phyloP scores from a whole-genome alignment of 1,140 invertebrate genomes.

The Hestina assimilis region DNA sequence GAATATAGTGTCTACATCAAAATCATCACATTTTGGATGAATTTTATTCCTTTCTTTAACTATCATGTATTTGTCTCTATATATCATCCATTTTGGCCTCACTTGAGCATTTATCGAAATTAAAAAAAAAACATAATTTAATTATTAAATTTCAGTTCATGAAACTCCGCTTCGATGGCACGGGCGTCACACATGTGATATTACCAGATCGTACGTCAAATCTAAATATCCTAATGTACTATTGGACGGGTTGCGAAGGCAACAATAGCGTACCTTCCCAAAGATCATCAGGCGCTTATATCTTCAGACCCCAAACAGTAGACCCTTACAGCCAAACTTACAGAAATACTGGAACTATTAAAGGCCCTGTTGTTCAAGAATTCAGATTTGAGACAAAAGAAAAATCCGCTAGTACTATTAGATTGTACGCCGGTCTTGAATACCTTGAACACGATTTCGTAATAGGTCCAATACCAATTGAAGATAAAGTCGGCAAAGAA shows the following conservation, averaged over 20 bases:
- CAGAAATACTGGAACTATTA: slow-evolving; percentile 84
- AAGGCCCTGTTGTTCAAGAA: slow-evolving; percentile 88
- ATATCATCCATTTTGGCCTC: no score
- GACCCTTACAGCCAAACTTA: slow-evolving; percentile 20
- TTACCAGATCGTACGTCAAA: slow-evolving; percentile 22
- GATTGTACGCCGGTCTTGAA: slow-evolving; percentile 82
- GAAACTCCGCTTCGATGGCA: slow-evolving; percentile 36
- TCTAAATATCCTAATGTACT: slow-evolving; percentile 80
- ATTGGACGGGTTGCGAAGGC: slow-evolving; percentile 79
- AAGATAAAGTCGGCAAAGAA: slow-evolving; percentile 89
- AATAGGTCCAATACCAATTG: slow-evolving; percentile 93
- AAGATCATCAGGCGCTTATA: slow-evolving; percentile 90
- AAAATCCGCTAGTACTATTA: slow-evolving; percentile 76
- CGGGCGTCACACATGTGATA: slow-evolving; percentile 34
- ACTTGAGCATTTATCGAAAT: no score
- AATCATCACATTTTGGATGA: no score
- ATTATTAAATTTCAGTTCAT: slow-evolving; percentile 32
- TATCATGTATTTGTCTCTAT: no score
- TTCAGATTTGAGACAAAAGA: slow-evolving; percentile 78
- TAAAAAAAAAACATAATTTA: not conserved
- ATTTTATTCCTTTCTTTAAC: no score
- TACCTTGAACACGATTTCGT: slow-evolving; percentile 93
- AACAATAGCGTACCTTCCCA: slow-evolving; percentile 35
- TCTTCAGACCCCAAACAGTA: slow-evolving; percentile 82
- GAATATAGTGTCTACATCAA: no score